These are phyloP conservation scores for Ceriagrion tenellum DNA, from an alignment of 2,888 invertebrate species.

Conservation along the genomic window DNA sequence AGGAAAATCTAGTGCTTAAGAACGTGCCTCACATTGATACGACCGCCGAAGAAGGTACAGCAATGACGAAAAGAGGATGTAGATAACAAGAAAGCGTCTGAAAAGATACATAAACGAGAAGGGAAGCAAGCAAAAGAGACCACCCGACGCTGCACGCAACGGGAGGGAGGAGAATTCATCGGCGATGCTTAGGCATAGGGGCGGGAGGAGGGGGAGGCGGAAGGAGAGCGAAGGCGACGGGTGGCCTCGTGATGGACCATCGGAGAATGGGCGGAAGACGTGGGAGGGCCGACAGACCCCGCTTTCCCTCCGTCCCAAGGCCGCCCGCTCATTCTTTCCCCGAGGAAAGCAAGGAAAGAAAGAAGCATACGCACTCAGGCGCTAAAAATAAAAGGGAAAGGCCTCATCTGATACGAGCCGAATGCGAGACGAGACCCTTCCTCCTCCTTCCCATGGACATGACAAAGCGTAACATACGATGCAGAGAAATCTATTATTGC, in stretches of 20 bases:
- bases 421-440: background rate
- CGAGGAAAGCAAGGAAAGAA: background rate
- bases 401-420: background rate
- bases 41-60: too few relatives aligned
- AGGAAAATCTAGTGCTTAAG: too few relatives aligned
- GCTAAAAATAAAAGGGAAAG: conserved; percentile 7
- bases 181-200: background rate
- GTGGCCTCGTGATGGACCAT: background rate
- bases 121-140: background rate
- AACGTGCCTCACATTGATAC: too few relatives aligned
- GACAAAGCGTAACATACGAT: background rate
- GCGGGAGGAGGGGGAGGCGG: background rate
- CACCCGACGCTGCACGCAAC: background rate
- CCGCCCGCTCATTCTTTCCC: background rate
- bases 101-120: background rate
- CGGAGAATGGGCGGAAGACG: background rate
- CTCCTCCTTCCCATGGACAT: background rate
- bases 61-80: background rate
- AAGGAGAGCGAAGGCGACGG: background rate
- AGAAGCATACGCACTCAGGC: background rate
- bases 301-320: background rate
- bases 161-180: background rate
- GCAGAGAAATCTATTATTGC: background rate
- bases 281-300: background rate
- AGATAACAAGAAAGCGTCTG: background rate